Evolutionary conservation across 35 echinoderm and acorn worm genomes (phyloP).

Genomic region (Strongylocentrotus purpuratus): DNA sequence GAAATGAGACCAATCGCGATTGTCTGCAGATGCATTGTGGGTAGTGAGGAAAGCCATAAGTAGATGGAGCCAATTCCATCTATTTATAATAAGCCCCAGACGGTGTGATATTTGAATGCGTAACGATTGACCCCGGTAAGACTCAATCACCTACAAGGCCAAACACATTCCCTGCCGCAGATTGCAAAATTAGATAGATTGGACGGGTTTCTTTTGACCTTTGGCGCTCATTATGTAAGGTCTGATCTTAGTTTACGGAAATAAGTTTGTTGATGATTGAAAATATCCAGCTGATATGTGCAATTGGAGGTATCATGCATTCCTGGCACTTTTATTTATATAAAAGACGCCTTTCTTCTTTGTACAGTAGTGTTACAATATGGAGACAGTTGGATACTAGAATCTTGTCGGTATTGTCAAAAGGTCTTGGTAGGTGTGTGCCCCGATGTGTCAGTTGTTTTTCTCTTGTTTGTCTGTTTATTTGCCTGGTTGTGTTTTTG

Average conservation of each 20-base stretch:
- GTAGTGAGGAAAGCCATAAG: not conserved
- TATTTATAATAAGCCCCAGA: constrained; percentile 43
- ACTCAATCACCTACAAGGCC: constrained; percentile 3
- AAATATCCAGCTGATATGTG: not conserved
- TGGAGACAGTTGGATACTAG: too few relatives aligned
- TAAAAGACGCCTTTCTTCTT: too few relatives aligned
- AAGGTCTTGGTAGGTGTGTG: too few relatives aligned
- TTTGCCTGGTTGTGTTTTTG: too few relatives aligned
- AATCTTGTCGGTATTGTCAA: too few relatives aligned
- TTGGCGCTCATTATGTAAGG: not conserved
- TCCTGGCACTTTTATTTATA: too few relatives aligned
- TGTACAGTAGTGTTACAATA: too few relatives aligned
- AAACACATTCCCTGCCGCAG: not conserved
- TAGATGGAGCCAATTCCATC: constrained; percentile 15
- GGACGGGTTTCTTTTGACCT: not conserved
- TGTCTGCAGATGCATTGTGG: not conserved
- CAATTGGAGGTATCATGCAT: too few relatives aligned
- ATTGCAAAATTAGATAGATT: not conserved
- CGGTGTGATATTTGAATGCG: constrained; percentile 13
- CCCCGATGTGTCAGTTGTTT: too few relatives aligned
- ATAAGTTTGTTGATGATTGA: not conserved
- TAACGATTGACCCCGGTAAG: not conserved
- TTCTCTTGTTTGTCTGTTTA: too few relatives aligned
- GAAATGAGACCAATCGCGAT: not conserved
- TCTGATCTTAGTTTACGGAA: not conserved